phyloP scores from a whole-genome alignment of 2,797 vertebrate species.

The Halcyon smyrnensis region DNA sequence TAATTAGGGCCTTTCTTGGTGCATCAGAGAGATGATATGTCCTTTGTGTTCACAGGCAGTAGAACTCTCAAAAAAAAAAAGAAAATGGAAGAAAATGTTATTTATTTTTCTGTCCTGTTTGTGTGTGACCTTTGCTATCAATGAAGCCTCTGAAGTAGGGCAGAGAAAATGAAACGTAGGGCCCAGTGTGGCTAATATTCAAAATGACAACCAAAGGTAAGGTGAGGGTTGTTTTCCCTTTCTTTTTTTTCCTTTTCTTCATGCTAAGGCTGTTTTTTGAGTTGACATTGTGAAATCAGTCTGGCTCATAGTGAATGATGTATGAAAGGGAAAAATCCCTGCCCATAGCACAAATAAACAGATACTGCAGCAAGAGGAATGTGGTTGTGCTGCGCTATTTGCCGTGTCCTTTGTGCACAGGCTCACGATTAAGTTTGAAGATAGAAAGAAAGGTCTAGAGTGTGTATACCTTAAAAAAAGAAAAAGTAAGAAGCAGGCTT shows the following conservation, averaged over 20 bases:
- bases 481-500: not conserved
- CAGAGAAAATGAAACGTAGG: not conserved
- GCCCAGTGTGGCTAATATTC: not conserved
- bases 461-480: not conserved
- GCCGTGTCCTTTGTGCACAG: not conserved
- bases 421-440: not conserved
- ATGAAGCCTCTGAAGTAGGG: not conserved
- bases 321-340: not conserved
- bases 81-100: not conserved
- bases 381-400: not conserved
- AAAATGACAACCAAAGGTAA: not conserved
- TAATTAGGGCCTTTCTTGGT: not conserved
- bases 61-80: not conserved
- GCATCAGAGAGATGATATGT: not conserved
- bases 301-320: not conserved
- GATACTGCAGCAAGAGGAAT: not conserved
- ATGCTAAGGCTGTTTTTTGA: not conserved
- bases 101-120: not conserved
- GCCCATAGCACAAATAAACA: not conserved
- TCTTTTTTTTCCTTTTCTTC: not conserved
- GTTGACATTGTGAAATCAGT: not conserved
- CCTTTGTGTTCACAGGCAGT: not conserved
- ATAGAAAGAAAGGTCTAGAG: not conserved
- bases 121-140: not conserved
- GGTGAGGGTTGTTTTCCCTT: not conserved